Base-by-base conservation (phyloP, 2,113 vertebrate species). In the Ariopsis seemanni region DNA sequence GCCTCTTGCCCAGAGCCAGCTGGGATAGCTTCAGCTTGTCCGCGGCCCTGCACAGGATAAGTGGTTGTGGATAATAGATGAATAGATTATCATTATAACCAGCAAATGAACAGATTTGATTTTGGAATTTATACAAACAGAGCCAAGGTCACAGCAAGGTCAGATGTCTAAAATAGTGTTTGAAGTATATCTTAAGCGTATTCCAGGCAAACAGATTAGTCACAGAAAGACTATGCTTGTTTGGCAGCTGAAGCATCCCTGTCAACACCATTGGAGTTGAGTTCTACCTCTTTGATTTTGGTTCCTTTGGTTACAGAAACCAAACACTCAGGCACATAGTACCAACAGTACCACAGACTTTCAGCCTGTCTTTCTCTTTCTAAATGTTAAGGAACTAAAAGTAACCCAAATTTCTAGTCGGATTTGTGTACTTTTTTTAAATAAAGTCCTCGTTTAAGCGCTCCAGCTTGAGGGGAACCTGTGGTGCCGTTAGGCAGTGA, bases 401-500 rank as follows among this genome's bases (percentile, higher is more conserved):
- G 14, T 27, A 7, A 17, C 75, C 50, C 9, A 55, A 53, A 79
- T 2, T 79, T 15, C 27, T 79, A 77, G 4, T 50, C 30, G 10
- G n/a, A 30, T 12, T 27, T 71, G 4, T 27, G 9, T 75, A 1
- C 15, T 9, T 53, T 53, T 11, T 30, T 14, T 71, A 27, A 53
- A n/a, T 7, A 2, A 57, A 11, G 0, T 27, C 3, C 14, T 30
- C 2, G 1, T 30, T n/a, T 57, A 11, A 9, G 22, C n/a, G 27
- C 34, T 52, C 34, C 52, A 71, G 27, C 22, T 77, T 30, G 17
- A 84, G n/a, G 86, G 74, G 87, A 90, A 88, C 87, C 87, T 57
- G 88, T 86, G 60, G 90, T 88, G 87, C 89, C 89, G 91, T 93
- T 92, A 91, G 92, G 89, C 91, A 90, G 84, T 92, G 93, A 91